phyloP scores from a whole-genome alignment of 2,113 vertebrate species.

The Oryzias celebensis region DNA sequence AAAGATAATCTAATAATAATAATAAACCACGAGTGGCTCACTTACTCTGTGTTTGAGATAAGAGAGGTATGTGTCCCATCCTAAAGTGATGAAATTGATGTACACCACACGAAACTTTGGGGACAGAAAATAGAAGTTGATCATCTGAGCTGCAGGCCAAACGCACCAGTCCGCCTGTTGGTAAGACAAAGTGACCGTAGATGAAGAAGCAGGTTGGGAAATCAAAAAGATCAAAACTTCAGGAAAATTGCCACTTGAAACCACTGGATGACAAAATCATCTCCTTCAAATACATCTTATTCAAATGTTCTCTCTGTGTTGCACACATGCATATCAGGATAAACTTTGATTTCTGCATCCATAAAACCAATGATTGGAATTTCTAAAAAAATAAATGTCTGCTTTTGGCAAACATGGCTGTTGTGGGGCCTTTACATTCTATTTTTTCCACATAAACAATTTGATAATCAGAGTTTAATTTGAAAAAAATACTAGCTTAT shows the following conservation, averaged over 20 bases:
- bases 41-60: slow-evolving; percentile 91
- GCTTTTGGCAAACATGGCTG: too few species aligned
- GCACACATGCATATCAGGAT: too few species aligned
- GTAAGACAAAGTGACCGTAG: not conserved
- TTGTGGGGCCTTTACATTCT: too few species aligned
- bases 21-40: not conserved
- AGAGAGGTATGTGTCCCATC: slow-evolving; percentile 93
- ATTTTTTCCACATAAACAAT: too few species aligned
- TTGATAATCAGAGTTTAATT: too few species aligned
- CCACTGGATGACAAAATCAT: not conserved
- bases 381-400: too few species aligned
- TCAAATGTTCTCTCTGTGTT: too few species aligned
- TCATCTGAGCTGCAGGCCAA: slow-evolving; percentile 87
- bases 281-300: not conserved
- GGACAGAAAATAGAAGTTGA: slow-evolving; percentile 90
- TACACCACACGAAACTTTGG: slow-evolving; percentile 85
- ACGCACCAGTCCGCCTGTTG: slow-evolving; percentile 86
- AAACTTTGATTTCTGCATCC: too few species aligned
- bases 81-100: slow-evolving; percentile 86
- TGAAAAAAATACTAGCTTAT: too few species aligned
- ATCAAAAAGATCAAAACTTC: not conserved
- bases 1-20: too few species aligned
- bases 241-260: not conserved
- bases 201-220: not conserved
- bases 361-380: too few species aligned